Conservation (phyloP, 2,113 vertebrate species). For the Boleophthalmus pectinirostris region DNA sequence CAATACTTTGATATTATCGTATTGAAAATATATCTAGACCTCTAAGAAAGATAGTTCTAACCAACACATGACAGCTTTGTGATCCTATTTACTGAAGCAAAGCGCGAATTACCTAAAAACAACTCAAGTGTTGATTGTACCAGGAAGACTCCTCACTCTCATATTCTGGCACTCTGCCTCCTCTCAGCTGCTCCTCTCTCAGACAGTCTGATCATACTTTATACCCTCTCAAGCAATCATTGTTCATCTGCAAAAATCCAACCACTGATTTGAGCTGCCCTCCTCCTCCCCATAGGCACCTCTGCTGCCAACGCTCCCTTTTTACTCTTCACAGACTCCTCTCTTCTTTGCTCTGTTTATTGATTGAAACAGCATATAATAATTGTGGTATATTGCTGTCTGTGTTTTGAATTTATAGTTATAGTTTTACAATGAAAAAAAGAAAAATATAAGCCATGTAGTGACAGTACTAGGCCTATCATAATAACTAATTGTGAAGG, state of each 20-base stretch:
- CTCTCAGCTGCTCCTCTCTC: background rate
- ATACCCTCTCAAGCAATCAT: slow-evolving; percentile 1
- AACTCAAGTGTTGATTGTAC: background rate
- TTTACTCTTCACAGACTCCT: background rate
- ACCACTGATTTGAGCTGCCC: background rate
- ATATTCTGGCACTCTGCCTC: background rate
- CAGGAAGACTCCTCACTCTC: background rate
- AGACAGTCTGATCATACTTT: background rate
- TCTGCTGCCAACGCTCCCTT: background rate
- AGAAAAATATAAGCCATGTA: too few relatives aligned
- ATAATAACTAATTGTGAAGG: too few relatives aligned
- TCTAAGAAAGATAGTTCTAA: background rate
- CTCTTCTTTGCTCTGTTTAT: background rate
- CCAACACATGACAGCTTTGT: background rate
- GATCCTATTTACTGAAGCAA: background rate
- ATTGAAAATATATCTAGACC: background rate
- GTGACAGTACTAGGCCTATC: too few relatives aligned
- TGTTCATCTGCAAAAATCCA: slow-evolving; percentile 3
- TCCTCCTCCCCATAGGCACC: background rate
- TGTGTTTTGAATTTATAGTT: too few relatives aligned
- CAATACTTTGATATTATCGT: background rate
- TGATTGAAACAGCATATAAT: background rate
- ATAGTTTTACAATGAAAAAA: too few relatives aligned
- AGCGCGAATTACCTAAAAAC: background rate
- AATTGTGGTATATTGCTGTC: too few relatives aligned